These are phyloP conservation scores for Gymnocypris eckloni DNA, from an alignment of 2,797 vertebrate species.

Conservation along the genomic window DNA sequence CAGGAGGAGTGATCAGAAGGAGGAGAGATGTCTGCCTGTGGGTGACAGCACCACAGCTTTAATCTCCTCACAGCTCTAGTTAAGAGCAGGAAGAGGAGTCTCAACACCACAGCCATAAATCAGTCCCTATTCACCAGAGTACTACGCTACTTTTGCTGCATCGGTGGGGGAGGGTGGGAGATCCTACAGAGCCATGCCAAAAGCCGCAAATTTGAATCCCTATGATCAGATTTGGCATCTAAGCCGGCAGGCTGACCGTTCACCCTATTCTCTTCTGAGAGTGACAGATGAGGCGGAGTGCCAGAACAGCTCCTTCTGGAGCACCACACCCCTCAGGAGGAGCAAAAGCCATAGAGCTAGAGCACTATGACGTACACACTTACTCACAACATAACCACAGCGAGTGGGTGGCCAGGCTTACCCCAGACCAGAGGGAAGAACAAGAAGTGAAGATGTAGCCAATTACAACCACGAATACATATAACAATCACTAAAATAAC, in stretches of 20 bases:
- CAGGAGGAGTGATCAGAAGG: not conserved
- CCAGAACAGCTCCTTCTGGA: constrained; percentile 32
- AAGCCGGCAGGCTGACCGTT: constrained; percentile 55
- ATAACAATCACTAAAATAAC: not conserved
- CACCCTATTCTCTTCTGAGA: constrained; percentile 58
- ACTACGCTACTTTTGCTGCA: constrained; percentile 10
- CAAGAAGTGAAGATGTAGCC: not conserved
- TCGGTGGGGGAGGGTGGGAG: not conserved
- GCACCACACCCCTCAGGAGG: constrained; percentile 20
- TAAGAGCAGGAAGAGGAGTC: constrained; percentile 56
- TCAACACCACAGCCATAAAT: constrained; percentile 58
- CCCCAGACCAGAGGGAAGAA: constrained; percentile 29
- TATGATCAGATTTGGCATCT: constrained; percentile 54
- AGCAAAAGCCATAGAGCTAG: constrained; percentile 14
- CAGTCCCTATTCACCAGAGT: constrained; percentile 53
- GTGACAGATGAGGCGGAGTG: constrained; percentile 58
- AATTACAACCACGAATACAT: constrained; percentile 9
- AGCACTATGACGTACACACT: constrained; percentile 13
- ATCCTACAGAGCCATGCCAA: constrained; percentile 28
- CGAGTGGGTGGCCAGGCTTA: constrained; percentile 19
- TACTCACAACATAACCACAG: constrained; percentile 1
- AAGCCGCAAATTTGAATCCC: constrained; percentile 53
- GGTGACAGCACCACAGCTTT: constrained; percentile 45
- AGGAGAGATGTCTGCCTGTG: constrained; percentile 8
- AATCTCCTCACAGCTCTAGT: constrained; percentile 54